A percentile compares a stretch with the other conserved stretches of the same genome.
Evolutionary conservation across 2,113 vertebrate genomes (phyloP).

Genomic region (Tamias sibiricus): DNA sequence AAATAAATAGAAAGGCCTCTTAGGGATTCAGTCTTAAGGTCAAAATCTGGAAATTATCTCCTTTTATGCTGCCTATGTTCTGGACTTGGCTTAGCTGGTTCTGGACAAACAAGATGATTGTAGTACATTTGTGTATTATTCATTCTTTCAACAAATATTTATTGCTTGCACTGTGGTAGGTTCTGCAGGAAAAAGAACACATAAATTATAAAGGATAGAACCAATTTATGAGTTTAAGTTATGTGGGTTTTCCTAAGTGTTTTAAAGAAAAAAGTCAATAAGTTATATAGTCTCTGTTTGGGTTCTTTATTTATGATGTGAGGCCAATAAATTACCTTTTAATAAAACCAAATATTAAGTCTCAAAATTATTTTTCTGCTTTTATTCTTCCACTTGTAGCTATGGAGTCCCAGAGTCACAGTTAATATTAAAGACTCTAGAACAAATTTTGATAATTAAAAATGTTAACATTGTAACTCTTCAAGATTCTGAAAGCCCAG

Average conservation of each 20-base stretch:
- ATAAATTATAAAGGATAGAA: not conserved
- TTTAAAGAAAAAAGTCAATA: not conserved
- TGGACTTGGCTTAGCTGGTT: not conserved
- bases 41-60: not conserved
- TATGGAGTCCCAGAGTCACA: not conserved
- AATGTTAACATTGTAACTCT: not conserved
- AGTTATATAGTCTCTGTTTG: not conserved
- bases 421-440: not conserved
- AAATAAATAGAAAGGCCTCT: not conserved
- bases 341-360: not conserved
- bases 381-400: not conserved
- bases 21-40: not conserved
- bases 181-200: not conserved
- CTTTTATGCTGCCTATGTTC: not conserved
- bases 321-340: constrained; percentile 10
- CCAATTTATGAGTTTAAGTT: not conserved
- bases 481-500: not conserved
- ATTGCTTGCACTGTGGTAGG: not conserved
- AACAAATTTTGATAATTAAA: not conserved
- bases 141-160: not conserved
- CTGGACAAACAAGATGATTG: not conserved
- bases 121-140: not conserved
- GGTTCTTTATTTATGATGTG: not conserved
- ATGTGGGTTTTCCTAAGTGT: not conserved
- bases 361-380: not conserved